Evolutionary conservation across 2,888 invertebrate species (phyloP).

Genomic region (Steromphala cineraria): DNA sequence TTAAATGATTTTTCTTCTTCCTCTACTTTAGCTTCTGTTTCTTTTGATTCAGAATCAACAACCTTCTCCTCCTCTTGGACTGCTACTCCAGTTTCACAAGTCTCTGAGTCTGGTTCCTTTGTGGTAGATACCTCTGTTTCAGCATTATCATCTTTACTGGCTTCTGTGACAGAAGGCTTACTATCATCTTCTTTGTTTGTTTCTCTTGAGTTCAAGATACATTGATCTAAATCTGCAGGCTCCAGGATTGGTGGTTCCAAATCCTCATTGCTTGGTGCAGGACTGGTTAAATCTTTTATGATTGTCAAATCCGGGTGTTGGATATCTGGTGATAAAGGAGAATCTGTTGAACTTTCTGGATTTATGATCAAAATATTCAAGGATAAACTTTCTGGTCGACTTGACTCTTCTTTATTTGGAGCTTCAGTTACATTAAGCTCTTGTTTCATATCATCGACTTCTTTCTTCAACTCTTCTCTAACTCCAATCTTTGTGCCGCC

Average conservation of each 20-base stretch:
- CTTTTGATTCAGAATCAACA: no score
- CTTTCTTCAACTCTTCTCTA: background rate
- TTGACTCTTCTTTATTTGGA: background rate
- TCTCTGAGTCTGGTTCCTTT: no score
- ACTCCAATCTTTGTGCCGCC: background rate
- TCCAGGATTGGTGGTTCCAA: slow-evolving; percentile 1
- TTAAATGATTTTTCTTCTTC: no score
- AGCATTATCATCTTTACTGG: no score
- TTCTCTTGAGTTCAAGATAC: no score
- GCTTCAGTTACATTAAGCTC: background rate
- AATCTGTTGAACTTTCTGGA: background rate
- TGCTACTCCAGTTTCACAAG: no score
- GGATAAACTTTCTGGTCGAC: background rate
- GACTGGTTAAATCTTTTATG: background rate
- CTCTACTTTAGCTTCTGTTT: no score
- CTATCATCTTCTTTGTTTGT: no score
- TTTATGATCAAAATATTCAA: background rate
- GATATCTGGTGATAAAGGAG: background rate
- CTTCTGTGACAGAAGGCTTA: no score
- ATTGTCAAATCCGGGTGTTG: background rate
- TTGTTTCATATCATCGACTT: background rate
- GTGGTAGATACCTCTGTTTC: no score
- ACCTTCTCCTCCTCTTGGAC: no score
- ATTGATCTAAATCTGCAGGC: background rate
- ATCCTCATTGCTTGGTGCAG: slow-evolving; percentile 7